These are phyloP conservation scores for Mesoclemmys tuberculata DNA, from an alignment of 2,113 vertebrate species.

Conservation along the genomic window DNA sequence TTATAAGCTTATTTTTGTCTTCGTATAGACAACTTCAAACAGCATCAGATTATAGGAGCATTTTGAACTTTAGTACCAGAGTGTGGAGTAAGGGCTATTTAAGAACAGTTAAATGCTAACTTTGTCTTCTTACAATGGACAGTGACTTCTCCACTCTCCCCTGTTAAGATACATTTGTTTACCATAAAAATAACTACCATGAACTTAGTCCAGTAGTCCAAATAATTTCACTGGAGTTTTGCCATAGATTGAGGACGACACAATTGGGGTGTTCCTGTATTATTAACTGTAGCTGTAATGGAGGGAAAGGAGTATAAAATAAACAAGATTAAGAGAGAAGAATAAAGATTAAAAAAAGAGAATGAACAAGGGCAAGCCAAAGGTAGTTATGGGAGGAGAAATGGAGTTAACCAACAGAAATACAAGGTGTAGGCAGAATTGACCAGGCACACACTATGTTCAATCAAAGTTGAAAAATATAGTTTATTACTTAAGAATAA, in stretches of 20 bases:
- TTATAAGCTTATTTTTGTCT: not conserved
- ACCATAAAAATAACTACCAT: fast-evolving
- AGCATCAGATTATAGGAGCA: not conserved
- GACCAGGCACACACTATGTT: not conserved
- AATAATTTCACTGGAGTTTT: fast-evolving
- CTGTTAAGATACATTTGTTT: fast-evolving
- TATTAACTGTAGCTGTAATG: not conserved
- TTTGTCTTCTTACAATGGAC: not conserved
- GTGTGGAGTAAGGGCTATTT: not conserved
- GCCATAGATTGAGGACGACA: not conserved
- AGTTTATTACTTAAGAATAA: not conserved
- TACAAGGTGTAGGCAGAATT: not conserved
- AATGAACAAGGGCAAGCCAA: not conserved
- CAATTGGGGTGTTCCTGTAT: not conserved
- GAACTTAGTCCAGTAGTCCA: not conserved
- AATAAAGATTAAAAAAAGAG: not conserved
- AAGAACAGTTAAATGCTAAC: not conserved
- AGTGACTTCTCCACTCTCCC: fast-evolving
- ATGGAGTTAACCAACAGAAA: not conserved
- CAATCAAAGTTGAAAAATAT: not conserved
- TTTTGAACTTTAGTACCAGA: not conserved
- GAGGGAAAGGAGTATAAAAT: not conserved
- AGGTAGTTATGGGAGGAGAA: not conserved
- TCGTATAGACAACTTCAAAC: not conserved
- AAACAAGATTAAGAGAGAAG: fast-evolving